Base-by-base conservation (phyloP, 1,140 invertebrate species). In the Temnothorax nylanderi region DNA sequence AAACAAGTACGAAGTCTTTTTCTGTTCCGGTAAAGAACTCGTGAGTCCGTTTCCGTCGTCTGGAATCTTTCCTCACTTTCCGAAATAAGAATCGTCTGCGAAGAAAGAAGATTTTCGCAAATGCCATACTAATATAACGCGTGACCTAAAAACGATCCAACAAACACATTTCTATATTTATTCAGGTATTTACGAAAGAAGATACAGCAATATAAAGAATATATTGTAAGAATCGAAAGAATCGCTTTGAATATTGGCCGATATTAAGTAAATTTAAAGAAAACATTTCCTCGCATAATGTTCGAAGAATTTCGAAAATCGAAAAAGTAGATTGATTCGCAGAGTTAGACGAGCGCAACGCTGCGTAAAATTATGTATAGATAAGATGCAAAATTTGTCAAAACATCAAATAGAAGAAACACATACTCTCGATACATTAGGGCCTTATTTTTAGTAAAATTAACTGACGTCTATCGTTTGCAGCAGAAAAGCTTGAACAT, bases 1-100 rank as follows among this genome's bases (percentile, higher is more conserved):
- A 84, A 84, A 75, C 80, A 84, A 84, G 80, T 62, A 62, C 41
- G 41, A 84, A 84, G 56, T 82, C 26, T 49, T 75, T 75, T 75
- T 75, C 69, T 49, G 26, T 47, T 60, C 13, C 13, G n/a, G 54
- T 32, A n/a, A 60, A 44, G 32, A 74, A n/a, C 26, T 84, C 54
- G 44, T 69, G 11, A 49, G 80, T 84, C 41, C 78, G 37, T 58
- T 81, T 54, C 10, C 34, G 65, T 21, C 54, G 80, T 75, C 54
- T 84, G 54, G 54, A 74, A 84, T 84, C 69, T 75, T 84, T 75
- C 26, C 54, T 44, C 65, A 56, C 64, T 71, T 81, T 71, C 6
- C 16, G 49, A 81, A 71, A 81, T 71, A 81, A 51, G 34, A 75
- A 75, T 60, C 47, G 26, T 75, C 13, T 13, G 32, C 69, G 11